A percentile compares a stretch with the other conserved stretches of the same genome.
phyloP scores from a whole-genome alignment of 2,797 vertebrate species.

The Malurus splendens region DNA sequence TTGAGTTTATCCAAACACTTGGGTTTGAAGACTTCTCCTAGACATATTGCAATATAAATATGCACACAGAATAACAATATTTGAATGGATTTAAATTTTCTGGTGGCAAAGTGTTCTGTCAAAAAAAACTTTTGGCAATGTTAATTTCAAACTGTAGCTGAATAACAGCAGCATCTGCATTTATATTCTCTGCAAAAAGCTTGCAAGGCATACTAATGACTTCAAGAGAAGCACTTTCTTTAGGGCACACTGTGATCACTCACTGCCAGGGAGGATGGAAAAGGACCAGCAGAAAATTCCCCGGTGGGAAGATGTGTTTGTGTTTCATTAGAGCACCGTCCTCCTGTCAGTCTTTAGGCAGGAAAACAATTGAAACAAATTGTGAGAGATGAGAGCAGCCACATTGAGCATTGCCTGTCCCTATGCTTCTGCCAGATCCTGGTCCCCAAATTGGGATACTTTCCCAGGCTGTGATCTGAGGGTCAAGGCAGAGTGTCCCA shows the following conservation, averaged over 20 bases:
- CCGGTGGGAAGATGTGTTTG: conserved; percentile 15
- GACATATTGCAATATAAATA: neutral
- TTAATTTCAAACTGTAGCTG: conserved; percentile 40
- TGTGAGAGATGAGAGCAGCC: neutral
- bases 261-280: neutral
- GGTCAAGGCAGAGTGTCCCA: neutral
- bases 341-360: neutral
- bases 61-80: conserved; percentile 23
- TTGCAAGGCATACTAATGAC: conserved; percentile 35
- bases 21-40: neutral
- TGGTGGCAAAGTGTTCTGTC: neutral
- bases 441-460: neutral
- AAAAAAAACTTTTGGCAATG: conserved; percentile 34
- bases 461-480: neutral
- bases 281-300: neutral
- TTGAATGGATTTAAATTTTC: conserved; percentile 32
- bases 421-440: neutral
- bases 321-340: neutral
- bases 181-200: conserved; percentile 9
- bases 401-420: neutral
- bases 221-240: neutral
- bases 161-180: conserved; percentile 52
- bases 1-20: neutral
- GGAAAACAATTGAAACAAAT: neutral
- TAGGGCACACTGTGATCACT: neutral